These are phyloP conservation scores for Agriopis leucophaearia DNA, from an alignment of 2,888 invertebrate species.

Conservation along the genomic window DNA sequence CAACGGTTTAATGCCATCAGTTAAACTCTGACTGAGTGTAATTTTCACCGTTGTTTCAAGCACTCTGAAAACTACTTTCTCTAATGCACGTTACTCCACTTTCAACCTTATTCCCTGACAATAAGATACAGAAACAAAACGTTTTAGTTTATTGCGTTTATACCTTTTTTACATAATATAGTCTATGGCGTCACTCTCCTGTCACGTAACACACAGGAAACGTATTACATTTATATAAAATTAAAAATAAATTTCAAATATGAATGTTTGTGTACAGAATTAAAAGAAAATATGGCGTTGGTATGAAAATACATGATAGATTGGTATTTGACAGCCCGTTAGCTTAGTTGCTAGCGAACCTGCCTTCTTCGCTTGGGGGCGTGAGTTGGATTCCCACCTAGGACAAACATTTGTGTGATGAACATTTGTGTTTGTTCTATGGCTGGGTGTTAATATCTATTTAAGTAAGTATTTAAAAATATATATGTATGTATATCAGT, in stretches of 20 bases:
- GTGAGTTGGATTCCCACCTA: too few relatives aligned
- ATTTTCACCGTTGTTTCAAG: neutral
- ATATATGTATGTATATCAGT: too few relatives aligned
- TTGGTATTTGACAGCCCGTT: neutral
- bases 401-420: too few relatives aligned
- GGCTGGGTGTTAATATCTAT: too few relatives aligned
- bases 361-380: too few relatives aligned
- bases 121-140: slow-evolving; percentile 3
- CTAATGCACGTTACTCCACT: neutral
- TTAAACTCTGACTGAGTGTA: too few relatives aligned
- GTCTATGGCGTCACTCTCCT: slow-evolving; percentile 27
- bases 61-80: neutral
- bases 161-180: slow-evolving; percentile 14
- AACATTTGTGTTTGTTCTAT: too few relatives aligned
- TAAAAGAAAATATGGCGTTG: slow-evolving; percentile 34
- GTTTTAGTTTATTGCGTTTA: slow-evolving; percentile 25
- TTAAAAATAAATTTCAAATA: slow-evolving; percentile 44
- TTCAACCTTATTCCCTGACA: slow-evolving; percentile 4
- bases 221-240: slow-evolving; percentile 33
- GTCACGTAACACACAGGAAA: slow-evolving; percentile 27
- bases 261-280: slow-evolving; percentile 15
- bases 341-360: too few relatives aligned
- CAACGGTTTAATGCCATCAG: too few relatives aligned
- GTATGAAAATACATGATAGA: neutral
- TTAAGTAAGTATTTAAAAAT: too few relatives aligned